These are phyloP conservation scores for Rhagonycha fulva DNA, from an alignment of 2,888 invertebrate species.

Conservation along the genomic window DNA sequence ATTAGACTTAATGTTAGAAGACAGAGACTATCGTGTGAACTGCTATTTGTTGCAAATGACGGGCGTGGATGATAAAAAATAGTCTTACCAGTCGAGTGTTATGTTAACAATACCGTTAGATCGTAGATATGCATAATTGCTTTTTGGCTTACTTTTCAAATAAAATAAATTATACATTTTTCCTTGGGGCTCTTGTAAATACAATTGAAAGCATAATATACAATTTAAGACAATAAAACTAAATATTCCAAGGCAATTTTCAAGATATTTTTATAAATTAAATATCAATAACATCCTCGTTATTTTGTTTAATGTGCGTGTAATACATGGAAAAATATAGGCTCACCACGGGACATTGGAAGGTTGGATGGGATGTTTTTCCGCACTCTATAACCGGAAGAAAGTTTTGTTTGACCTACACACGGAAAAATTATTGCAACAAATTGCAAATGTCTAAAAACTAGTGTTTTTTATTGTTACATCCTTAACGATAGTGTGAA, in stretches of 20 bases:
- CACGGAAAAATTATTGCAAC: not conserved
- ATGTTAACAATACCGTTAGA: constrained; percentile 24
- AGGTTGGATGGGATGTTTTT: not conserved
- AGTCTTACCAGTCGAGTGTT: constrained; percentile 18
- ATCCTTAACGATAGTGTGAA: not conserved
- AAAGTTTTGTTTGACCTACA: not conserved
- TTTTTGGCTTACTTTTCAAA: constrained; percentile 13
- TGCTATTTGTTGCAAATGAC: constrained; percentile 37
- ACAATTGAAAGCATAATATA: constrained; percentile 2
- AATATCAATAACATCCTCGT: not conserved
- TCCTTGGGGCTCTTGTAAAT: constrained; percentile 8
- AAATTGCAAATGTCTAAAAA: not conserved
- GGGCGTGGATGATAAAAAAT: constrained; percentile 29
- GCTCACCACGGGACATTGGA: not conserved
- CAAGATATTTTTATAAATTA: not conserved
- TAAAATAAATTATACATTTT: constrained; percentile 11
- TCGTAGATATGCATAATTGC: constrained; percentile 15
- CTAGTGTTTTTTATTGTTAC: not conserved
- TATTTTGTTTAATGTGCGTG: not conserved
- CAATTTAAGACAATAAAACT: not conserved
- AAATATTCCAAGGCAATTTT: not conserved
- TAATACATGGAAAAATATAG: not conserved
- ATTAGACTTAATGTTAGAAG: constrained; percentile 38
- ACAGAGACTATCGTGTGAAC: constrained; percentile 40
- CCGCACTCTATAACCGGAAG: not conserved